These are phyloP conservation scores for Oxytorus armatus DNA, from an alignment of 2,888 invertebrate species.

Conservation along the genomic window DNA sequence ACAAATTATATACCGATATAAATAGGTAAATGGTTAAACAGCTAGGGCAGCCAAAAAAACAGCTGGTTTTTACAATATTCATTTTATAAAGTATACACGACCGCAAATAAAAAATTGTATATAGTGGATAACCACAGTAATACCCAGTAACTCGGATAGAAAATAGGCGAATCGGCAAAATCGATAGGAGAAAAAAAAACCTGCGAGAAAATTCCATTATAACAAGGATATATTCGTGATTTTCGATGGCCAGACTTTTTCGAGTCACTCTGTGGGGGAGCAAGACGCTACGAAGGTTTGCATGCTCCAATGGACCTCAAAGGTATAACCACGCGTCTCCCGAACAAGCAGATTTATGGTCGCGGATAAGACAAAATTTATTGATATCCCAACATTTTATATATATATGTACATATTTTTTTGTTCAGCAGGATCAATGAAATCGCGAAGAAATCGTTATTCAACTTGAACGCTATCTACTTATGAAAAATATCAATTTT, in stretches of 20 bases:
- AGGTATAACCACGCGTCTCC: conserved; percentile 59
- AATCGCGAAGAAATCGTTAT: background rate
- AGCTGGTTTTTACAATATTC: too few relatives aligned
- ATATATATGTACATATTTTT: conserved; percentile 35
- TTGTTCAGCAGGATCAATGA: conserved; percentile 1
- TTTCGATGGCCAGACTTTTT: conserved; percentile 43
- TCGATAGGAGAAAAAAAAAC: conserved; percentile 34
- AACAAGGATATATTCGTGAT: conserved; percentile 10
- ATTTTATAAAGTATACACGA: too few relatives aligned
- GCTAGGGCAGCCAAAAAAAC: background rate
- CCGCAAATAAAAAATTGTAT: too few relatives aligned
- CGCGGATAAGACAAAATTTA: conserved; percentile 76
- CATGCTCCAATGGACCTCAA: conserved; percentile 76
- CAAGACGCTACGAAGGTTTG: conserved; percentile 49
- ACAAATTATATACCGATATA: conserved; percentile 11
- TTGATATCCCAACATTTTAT: conserved; percentile 69
- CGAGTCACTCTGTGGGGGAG: background rate
- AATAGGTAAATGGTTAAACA: background rate
- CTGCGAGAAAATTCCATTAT: conserved; percentile 7
- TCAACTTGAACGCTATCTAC: conserved; percentile 11
- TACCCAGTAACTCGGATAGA: background rate
- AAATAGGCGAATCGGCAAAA: conserved; percentile 37
- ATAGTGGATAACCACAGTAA: too few relatives aligned
- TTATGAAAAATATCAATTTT: background rate
- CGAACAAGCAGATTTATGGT: conserved; percentile 73